Evolutionary conservation across 2,113 vertebrate genomes (phyloP), one percentile per base, ranked within the genome.

Genomic region (Donacobius atricapilla): DNA sequence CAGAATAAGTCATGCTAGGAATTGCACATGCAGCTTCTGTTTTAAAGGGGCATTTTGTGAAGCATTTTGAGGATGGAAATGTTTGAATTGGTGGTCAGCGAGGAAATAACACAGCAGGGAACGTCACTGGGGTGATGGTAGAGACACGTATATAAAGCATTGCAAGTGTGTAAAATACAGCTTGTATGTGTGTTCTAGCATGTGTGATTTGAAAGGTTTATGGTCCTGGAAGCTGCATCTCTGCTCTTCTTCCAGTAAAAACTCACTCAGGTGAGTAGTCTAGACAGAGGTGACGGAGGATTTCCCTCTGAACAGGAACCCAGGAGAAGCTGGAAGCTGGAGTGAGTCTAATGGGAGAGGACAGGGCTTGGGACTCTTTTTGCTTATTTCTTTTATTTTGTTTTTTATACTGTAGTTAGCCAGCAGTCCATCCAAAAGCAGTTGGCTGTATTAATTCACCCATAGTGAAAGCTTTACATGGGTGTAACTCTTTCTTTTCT

Each of bases 401-500:
- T 53, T 66, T 64, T 89, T 51, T 35, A 64, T 83, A 31, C 83
- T 79, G 39, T 68, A 70, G 68, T 78, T 83, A 65, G 54, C 78
- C 96, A 92, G 88, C 93, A 87, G 44, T 42, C 42, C 60, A 30
- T 92, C 68, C 87, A 82, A 47, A 94, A 87, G 12, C 88, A 75
- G 75, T 81, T 86, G 82, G 84, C 81, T 91, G 83, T 93, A 87
- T 95, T 96, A 91, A 86, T 94, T 95, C 92, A 96, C 93, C 79
- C 91, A 76, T 79, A 97, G 95, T 93, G 91, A 92, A 94, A 95
- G 78, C 79, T 95, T 94, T 76, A 35, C 65, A 83, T 95, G 95
- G 94, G 94, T 94, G 81, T 97, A 91, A 96, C 93, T 94, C 82
- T 75, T 95, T 92, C 94, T 97, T 92, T 89, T 91, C 56, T 94